These are phyloP conservation scores for Anomalospiza imberbis DNA, from an alignment of 2,797 vertebrate genomes.

Conservation along the genomic window DNA sequence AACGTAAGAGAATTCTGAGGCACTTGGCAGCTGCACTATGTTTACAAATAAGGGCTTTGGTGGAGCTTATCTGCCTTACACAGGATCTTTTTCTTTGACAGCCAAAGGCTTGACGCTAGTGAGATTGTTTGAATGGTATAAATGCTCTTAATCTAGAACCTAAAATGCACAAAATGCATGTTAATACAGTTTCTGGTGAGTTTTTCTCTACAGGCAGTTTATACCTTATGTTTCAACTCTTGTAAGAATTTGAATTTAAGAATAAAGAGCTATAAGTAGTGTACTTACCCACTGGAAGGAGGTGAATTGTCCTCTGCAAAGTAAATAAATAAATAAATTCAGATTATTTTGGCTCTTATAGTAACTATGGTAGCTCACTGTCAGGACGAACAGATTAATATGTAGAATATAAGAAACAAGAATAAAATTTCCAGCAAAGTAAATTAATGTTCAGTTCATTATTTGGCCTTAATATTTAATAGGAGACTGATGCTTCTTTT, in stretches of 20 bases:
- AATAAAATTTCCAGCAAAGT: not conserved
- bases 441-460: not conserved
- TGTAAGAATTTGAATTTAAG: not conserved
- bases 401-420: not conserved
- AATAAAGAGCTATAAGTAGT: not conserved
- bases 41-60: slow-evolving; percentile 61
- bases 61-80: slow-evolving; percentile 41
- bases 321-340: not conserved
- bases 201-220: not conserved
- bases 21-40: slow-evolving; percentile 40
- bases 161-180: not conserved
- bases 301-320: not conserved
- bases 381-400: not conserved
- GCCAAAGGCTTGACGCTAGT: slow-evolving; percentile 10
- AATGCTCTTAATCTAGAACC: slow-evolving; percentile 7
- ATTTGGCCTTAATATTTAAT: not conserved
- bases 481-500: not conserved
- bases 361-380: not conserved
- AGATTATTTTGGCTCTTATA: not conserved
- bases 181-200: not conserved
- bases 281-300: not conserved
- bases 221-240: not conserved
- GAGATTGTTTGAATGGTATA: not conserved
- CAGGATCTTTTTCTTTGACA: slow-evolving; percentile 49
- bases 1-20: slow-evolving; percentile 24